phyloP scores from a whole-genome alignment of 2,888 invertebrate species.

The Merodon equestris region DNA sequence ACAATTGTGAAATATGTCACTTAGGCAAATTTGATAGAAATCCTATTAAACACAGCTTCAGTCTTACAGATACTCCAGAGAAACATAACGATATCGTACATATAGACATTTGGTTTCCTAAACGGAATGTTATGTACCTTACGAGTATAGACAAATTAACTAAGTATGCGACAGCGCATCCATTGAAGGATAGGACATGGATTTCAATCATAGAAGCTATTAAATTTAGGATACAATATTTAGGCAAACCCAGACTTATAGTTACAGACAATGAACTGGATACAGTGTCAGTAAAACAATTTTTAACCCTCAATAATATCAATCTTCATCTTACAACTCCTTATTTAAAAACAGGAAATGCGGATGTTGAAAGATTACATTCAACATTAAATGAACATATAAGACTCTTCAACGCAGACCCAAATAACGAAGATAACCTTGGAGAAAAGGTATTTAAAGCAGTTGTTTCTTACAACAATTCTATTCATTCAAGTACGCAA shows the following conservation, averaged over 20 bases:
- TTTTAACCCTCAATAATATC: conserved; percentile 17
- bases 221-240: conserved; percentile 19
- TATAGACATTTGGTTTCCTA: no score
- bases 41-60: no score
- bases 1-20: conserved; percentile 39
- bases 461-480: conserved; percentile 12
- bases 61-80: no score
- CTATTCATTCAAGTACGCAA: conserved; percentile 15
- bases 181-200: conserved; percentile 25
- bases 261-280: conserved; percentile 8
- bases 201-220: conserved; percentile 19
- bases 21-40: no score
- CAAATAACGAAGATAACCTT: conserved; percentile 6
- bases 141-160: conserved; percentile 30
- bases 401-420: conserved; percentile 4
- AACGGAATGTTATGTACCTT: conserved; percentile 38
- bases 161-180: conserved; percentile 27
- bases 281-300: conserved; percentile 13
- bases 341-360: conserved; percentile 22
- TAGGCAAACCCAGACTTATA: conserved; percentile 26
- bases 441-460: conserved; percentile 8
- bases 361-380: conserved; percentile 26
- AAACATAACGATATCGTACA: no score
- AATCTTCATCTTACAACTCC: conserved; percentile 15
- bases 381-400: conserved; percentile 27